phyloP scores from a whole-genome alignment of 1,140 invertebrate genomes.

The Platyscapa corneri region DNA sequence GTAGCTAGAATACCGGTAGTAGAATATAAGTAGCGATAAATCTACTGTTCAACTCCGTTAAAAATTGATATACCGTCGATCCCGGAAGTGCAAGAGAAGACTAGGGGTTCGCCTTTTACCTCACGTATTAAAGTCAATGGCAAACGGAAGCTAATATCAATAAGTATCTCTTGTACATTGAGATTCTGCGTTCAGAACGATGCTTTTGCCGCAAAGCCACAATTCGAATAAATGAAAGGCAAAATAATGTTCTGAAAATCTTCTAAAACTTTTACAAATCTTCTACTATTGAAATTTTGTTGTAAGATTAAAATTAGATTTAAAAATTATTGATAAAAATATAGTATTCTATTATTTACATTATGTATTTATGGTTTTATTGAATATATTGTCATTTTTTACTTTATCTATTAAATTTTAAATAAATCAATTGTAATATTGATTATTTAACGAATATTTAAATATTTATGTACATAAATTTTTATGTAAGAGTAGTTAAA shows the following conservation, averaged over 20 bases:
- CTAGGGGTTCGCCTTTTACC: conserved; percentile 58
- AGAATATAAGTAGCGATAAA: conserved; percentile 68
- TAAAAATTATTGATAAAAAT: too few species aligned
- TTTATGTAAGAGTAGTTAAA: too few species aligned
- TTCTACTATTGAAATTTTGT: background rate
- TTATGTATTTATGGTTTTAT: too few species aligned
- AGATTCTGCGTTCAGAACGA: conserved; percentile 47
- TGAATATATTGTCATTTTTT: too few species aligned
- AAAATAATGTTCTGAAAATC: conserved; percentile 16
- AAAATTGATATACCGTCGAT: conserved; percentile 68
- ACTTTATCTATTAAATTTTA: too few species aligned
- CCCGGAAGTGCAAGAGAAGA: conserved; percentile 64
- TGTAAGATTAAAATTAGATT: background rate
- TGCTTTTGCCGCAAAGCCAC: background rate
- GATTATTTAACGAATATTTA: too few species aligned
- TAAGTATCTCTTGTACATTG: conserved; percentile 66
- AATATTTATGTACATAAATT: too few species aligned
- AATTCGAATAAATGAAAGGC: background rate
- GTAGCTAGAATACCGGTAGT: conserved; percentile 20
- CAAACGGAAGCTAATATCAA: conserved; percentile 70
- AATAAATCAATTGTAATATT: too few species aligned
- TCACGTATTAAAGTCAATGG: conserved; percentile 67
- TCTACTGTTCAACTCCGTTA: conserved; percentile 62
- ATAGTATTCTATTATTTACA: too few species aligned
- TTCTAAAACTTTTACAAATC: background rate